Conservation (phyloP, 1,140 invertebrate species). For the Temnothorax curvispinosus region DNA sequence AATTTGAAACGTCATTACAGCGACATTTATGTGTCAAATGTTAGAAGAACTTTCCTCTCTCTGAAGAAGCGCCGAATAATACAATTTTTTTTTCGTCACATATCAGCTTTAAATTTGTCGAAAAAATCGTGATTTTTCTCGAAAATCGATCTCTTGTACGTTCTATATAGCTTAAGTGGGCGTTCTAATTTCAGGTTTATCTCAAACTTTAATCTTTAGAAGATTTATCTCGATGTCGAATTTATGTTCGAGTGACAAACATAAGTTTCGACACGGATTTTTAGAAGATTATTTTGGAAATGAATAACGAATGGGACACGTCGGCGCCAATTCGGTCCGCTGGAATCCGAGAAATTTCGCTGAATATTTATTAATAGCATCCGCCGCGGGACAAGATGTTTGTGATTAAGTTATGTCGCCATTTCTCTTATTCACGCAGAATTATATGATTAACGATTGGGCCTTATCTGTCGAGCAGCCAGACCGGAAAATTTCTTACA, state of each 20-base stretch:
- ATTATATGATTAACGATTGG: not conserved
- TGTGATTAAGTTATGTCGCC: not conserved
- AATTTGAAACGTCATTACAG: not conserved
- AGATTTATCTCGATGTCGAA: not conserved
- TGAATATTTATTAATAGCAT: conserved; percentile 35
- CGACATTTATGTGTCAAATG: not conserved
- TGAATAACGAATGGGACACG: not conserved
- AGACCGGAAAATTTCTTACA: not conserved
- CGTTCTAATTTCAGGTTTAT: not conserved
- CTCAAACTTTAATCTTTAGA: not conserved
- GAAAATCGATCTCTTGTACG: not conserved
- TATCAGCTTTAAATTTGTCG: not conserved
- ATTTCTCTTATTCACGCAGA: conserved; percentile 44
- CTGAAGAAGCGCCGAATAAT: not conserved
- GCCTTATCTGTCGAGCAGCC: not conserved
- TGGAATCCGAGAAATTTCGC: conserved; percentile 1
- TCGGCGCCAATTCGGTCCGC: not conserved
- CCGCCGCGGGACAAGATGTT: not conserved
- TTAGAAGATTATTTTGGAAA: not conserved
- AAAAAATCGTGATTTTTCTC: not conserved
- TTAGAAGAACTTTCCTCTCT: not conserved
- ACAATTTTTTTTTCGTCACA: not conserved
- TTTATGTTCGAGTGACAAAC: not conserved
- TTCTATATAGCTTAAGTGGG: not conserved
- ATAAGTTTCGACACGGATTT: conserved; percentile 2